Evolutionary conservation across 2,797 vertebrate genomes (phyloP), one percentile per base, ranked within the genome.

Genomic region (Pelodytes ibericus): DNA sequence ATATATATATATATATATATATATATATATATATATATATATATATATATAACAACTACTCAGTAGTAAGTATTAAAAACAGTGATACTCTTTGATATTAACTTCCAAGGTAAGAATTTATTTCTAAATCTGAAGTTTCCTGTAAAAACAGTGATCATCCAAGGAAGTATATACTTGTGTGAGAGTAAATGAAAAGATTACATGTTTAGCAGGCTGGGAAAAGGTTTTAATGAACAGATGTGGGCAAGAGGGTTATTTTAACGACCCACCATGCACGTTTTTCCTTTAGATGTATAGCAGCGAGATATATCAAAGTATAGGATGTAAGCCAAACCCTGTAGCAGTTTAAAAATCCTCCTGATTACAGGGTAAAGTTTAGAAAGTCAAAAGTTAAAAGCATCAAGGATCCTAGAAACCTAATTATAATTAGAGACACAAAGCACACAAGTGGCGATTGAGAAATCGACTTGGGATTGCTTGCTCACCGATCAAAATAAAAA

Each of bases 361-460:
- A 70, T 76, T 70, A 76, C 41, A 56, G 25, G 64, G 51, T 75
- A 53, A 75, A 53, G 65, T 69, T 69, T 56, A 53, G 68, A 59
- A 69, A 69, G 39, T 44, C 73, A 31, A 27, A 53, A 44, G 73
- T 61, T 68, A 51, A 13, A 36, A 69, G 57, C 53, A 61, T 33
- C 65, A 75, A 20, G 65, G 60, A 30, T 59, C 72, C 51, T 8
- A 25, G 22, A 49, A 60, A 60, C 58, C 47, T 67, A 30, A 74
- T 58, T 58, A 51, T 65, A 74, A 66, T 74, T 74, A 74, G 62
- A 33, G 49, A 58, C 31, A 31, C 22, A 18, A 58, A 49, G 29
- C 29, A 10, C 24, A 36, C 27, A 13, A 13, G n/a, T 33, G 56
- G 24, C 20, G 56, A 75, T 20, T 15, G 16, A 10, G 56, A 75